Evolutionary conservation across 2,113 vertebrate species (phyloP).

Genomic region (Pteruthius melanotis): DNA sequence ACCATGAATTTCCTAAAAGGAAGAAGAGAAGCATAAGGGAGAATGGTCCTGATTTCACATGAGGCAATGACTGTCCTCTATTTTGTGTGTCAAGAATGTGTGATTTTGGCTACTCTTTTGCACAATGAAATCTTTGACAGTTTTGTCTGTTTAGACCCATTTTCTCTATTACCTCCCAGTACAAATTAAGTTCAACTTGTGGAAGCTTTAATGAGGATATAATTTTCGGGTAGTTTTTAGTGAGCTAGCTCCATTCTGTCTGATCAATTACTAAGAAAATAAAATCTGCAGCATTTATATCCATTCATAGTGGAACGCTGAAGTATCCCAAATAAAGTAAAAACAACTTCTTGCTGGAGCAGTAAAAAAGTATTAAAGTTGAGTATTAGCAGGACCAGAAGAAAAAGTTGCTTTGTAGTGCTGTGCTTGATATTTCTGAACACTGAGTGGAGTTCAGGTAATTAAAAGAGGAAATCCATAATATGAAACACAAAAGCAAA

Average conservation of each 20-base stretch:
- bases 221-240: neutral
- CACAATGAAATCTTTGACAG: neutral
- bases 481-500: neutral
- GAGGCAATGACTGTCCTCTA: neutral
- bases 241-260: neutral
- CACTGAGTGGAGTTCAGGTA: neutral
- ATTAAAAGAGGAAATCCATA: neutral
- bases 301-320: neutral
- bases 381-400: neutral
- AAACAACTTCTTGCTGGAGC: neutral
- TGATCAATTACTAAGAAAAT: neutral
- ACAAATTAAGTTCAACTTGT: neutral
- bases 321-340: neutral
- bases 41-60: fast-evolving
- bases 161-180: neutral
- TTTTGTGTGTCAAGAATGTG: neutral
- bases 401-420: neutral
- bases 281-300: neutral
- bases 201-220: neutral
- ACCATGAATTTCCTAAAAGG: neutral
- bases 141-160: neutral
- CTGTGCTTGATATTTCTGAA: neutral
- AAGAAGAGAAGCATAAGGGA: neutral
- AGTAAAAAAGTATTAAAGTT: too few relatives aligned
- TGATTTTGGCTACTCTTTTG: neutral